Evolutionary conservation across 2,113 vertebrate genomes (phyloP), one percentile per base, ranked within the genome.

Genomic region (Tachuris rubrigastra): DNA sequence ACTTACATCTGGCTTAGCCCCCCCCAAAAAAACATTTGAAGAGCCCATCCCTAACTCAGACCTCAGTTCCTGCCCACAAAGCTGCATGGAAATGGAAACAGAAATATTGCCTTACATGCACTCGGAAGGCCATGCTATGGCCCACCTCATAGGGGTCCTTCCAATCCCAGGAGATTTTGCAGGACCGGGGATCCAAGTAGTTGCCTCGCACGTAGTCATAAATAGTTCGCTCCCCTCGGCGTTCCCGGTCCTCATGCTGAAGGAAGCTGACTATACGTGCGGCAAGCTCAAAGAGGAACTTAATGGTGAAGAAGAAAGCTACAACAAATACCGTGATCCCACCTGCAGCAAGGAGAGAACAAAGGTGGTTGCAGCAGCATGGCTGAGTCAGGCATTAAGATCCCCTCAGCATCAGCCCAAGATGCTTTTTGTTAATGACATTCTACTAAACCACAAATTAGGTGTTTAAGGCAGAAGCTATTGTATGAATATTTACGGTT

Each of bases 201-300:
- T 99, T 99, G 77, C 99, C 99, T 96, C 99, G 99, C 96, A 99
- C 99, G 96, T 99, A 99, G 98, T 99, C 99, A 72, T 99, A 99
- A 95, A 99, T 99, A 90, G 98, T 99, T 89, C 99, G 99, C 97
- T 99, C 99, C 79, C 99, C 99, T 92, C 99, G 98, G 90, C 99
- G 98, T 27, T 99, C 99, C 87, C 99, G 98, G 97, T 99, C 99
- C 96, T 99, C 99, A 99, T 99, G 99, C 95, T 99, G 99, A 96
- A 99, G 98, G 98, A 99, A 99, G 98, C 99, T 99, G 98, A 99
- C 99, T 96, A 99, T 98, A 79, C 99, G 98, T 96, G 99, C 99
- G 91, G 99, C 99, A 97, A 99, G 99, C 98, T 99, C 99, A 97
- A 99, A 99, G 89, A 99, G 98, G 98, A 99, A 99, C 98, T 99